Evolutionary conservation across 2,888 invertebrate species (phyloP), one percentile per base, ranked within the genome.

Genomic region (Anarsia innoxiella): DNA sequence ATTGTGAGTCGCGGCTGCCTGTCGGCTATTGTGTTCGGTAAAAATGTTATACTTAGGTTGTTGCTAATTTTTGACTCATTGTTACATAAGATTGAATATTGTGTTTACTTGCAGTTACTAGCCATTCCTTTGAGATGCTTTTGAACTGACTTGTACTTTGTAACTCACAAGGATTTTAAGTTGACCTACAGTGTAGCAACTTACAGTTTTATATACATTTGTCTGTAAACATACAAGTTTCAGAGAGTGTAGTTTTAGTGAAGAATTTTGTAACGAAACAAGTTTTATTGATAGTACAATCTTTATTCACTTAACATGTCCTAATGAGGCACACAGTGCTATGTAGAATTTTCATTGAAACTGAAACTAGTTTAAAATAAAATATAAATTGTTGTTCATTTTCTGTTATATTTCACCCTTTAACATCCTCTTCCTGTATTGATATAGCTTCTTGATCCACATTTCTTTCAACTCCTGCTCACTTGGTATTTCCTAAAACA

Each of bases 381-480:
- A 19, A 12, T 28, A 11, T 11, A 28, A 28, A 35, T 28, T 35
- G 35, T 36, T 38, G 31, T 27, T 2, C 37, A 29, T 23, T 31
- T 44, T 33, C n/a, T 43, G 45, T 58, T 64, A 71, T 44, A 71
- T 56, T 58, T 85, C 82, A 39, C 78, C 89, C 53, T 72, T 75
- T 25, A 88, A 66, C 61, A 88, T 88, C 66, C 89, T 90, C 49
- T 90, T 90, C 37, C 91, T 86, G 46, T 88, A 87, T 29, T 86
- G 86, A 53, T 86, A 90, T 1, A 90, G 71, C 56, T 90, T 90
- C 53, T 89, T 91, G 16, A 92, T 87, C 93, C 93, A 93, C 78
- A 90, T 91, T 46, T 93, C 92, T 56, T 88, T 88, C 40, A 90
- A 84, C 36, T 87, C 86, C 48, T 89, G 90, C 62, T 90, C 89